Percentiles rank a stretch among this genome's conserved stretches.
Conservation (phyloP, 2,113 vertebrate species). For the Sorex fumeus region DNA sequence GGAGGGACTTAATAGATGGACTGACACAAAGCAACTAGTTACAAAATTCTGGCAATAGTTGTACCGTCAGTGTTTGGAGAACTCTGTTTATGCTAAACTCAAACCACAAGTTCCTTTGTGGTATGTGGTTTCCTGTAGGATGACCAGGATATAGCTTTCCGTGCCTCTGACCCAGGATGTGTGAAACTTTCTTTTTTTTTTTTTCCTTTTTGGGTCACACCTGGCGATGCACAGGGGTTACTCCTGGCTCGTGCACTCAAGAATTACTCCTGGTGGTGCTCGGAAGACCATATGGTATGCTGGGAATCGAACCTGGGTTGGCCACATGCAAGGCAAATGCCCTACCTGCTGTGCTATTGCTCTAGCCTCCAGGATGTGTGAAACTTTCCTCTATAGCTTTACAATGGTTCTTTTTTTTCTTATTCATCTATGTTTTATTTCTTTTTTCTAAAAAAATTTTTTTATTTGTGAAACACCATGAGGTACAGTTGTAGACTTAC, state of each 20-base stretch:
- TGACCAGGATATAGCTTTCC: neutral
- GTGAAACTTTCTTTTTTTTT: neutral
- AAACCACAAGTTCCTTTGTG: neutral
- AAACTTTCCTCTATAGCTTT: neutral
- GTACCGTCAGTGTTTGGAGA: neutral
- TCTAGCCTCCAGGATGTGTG: neutral
- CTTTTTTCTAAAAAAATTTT: too few relatives aligned
- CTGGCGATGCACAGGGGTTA: too few relatives aligned
- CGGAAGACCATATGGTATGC: too few relatives aligned
- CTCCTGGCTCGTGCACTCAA: too few relatives aligned
- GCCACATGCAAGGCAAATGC: neutral
- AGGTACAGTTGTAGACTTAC: too few relatives aligned
- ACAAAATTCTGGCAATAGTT: neutral
- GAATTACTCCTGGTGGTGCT: too few relatives aligned
- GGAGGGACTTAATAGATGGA: neutral
- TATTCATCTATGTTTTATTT: too few relatives aligned
- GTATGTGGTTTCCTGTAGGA: neutral
- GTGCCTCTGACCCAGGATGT: too few relatives aligned
- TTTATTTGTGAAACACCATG: too few relatives aligned
- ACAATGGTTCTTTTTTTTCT: neutral
- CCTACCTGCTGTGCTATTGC: too few relatives aligned
- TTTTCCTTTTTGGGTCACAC: too few relatives aligned
- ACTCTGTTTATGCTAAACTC: slow-evolving; percentile 17
- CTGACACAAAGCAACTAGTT: neutral
- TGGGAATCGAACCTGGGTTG: too few relatives aligned